phyloP scores from a whole-genome alignment of 2,888 invertebrate genomes.

The Acleris laterana region DNA sequence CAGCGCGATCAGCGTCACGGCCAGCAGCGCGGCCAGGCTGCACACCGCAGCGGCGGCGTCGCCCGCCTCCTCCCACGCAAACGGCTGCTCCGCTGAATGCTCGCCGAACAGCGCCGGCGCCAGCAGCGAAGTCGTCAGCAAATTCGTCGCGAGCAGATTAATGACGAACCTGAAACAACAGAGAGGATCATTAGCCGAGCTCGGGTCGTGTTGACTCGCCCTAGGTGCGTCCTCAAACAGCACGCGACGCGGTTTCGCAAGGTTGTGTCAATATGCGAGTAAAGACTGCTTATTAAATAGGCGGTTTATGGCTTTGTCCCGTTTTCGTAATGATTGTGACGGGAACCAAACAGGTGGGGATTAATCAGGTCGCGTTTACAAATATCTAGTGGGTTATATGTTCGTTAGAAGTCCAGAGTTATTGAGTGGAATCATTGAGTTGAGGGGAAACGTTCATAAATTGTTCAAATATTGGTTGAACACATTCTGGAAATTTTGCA shows the following conservation, averaged over 20 bases:
- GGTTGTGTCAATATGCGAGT: conserved; percentile 28
- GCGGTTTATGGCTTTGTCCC: conserved; percentile 39
- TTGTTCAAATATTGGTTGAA: conserved; percentile 8
- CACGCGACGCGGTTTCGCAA: conserved; percentile 32
- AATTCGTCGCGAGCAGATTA: conserved; percentile 79
- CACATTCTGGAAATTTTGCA: conserved; percentile 23
- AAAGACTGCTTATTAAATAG: conserved; percentile 18
- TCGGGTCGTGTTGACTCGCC: conserved; percentile 42
- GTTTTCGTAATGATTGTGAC: conserved; percentile 46
- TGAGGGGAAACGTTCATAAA: background rate
- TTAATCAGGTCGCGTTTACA: conserved; percentile 42
- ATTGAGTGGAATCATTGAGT: background rate
- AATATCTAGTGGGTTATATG: conserved; percentile 36
- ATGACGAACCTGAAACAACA: conserved; percentile 87
- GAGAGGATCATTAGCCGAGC: conserved; percentile 44
- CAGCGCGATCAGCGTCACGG: conserved; percentile 76
- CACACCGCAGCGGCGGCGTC: conserved; percentile 81
- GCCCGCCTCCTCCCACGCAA: conserved; percentile 81
- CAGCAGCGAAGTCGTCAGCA: conserved; percentile 77
- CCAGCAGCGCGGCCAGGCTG: conserved; percentile 67
- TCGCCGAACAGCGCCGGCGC: conserved; percentile 80
- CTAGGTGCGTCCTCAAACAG: conserved; percentile 39
- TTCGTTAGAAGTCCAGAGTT: conserved; percentile 7
- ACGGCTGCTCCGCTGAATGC: conserved; percentile 86
- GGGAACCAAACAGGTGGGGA: conserved; percentile 41